Percentiles rank a stretch among this genome's conserved stretches.
Evolutionary conservation across 2,797 vertebrate species (phyloP).

Genomic region (Valencia hispanica): DNA sequence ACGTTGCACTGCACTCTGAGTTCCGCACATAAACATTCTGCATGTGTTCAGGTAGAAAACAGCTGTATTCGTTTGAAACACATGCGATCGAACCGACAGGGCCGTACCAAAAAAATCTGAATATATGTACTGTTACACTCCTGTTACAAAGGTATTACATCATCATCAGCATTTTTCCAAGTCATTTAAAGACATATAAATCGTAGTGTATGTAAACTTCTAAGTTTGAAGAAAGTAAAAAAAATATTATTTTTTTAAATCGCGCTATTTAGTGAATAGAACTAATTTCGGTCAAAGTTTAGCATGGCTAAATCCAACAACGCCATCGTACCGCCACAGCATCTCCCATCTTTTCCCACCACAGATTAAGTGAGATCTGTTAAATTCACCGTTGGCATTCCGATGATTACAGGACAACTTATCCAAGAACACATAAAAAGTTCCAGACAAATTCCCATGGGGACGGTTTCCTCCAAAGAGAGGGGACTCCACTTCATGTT

Average conservation of each 20-base stretch:
- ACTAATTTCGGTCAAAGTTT: neutral
- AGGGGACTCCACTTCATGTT: constrained; percentile 51
- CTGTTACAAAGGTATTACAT: no score
- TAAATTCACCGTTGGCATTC: constrained; percentile 29
- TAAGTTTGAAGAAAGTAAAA: neutral
- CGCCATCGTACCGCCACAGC: neutral
- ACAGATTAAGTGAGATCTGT: constrained; percentile 36
- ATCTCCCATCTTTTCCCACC: constrained; percentile 17
- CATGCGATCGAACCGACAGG: no score
- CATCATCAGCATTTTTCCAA: no score
- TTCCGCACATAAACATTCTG: no score
- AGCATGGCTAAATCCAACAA: neutral
- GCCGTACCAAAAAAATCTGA: no score
- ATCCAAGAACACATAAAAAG: constrained; percentile 61
- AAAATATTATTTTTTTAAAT: neutral
- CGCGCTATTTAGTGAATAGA: neutral
- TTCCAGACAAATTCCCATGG: constrained; percentile 48
- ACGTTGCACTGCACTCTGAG: no score
- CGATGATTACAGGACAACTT: constrained; percentile 47
- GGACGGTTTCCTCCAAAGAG: constrained; percentile 49
- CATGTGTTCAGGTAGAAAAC: no score
- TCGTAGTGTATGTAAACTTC: no score
- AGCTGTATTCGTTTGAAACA: no score
- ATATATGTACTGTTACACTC: no score
- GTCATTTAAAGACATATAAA: no score